Evolutionary conservation across 2,113 vertebrate species (phyloP), one percentile per base, ranked within the genome.

Genomic region (Oncorhynchus masou): DNA sequence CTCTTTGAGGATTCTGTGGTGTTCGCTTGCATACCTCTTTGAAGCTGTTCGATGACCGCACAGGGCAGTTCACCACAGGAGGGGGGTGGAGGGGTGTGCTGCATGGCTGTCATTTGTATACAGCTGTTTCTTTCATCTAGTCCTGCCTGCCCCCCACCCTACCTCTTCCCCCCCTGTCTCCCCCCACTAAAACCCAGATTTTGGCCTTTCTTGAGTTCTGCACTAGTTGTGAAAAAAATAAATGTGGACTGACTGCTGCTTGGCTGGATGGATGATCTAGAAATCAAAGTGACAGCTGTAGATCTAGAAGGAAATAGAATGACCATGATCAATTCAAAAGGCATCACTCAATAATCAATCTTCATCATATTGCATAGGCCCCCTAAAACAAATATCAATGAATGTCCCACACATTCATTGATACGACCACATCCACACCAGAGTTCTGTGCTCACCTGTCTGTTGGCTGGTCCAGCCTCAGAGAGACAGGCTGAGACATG

Each of bases 21-120:
- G 82, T 71, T 89, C 75, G 87, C 81, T 82, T 86, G 85, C 87
- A 85, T 84, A 84, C 82, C 79, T 62, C 88, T 97, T 96, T 96
- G 95, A 97, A 96, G 96, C 95, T 90, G 93, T 89, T 95, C 94
- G 91, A 91, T 96, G 96, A 96, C 96, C 94, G 95, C 90, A 91
- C 86, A 88, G 85, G 86, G 87, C 90, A 89, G 84, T 83, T 85
- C 86, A 83, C 85, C n/a, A 79, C 81, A 79, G 86, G 88, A 83
- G 84, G 83, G 76, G 3, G 64, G 49, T 82, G 76, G 45, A 74
- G 84, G 77, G 74, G 85, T 78, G 77, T 68, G 76, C 64, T 81
- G 79, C 84, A 86, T 83, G 85, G 80, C 87, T 90, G 89, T 92
- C 90, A 92, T 93, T 93, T 93, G 93, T 92, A 89, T 93, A 92